Percentiles rank a stretch among this genome's conserved stretches.
These are phyloP conservation scores for Ptilodon capucinus DNA, from an alignment of 2,888 invertebrate genomes.

Conservation along the genomic window DNA sequence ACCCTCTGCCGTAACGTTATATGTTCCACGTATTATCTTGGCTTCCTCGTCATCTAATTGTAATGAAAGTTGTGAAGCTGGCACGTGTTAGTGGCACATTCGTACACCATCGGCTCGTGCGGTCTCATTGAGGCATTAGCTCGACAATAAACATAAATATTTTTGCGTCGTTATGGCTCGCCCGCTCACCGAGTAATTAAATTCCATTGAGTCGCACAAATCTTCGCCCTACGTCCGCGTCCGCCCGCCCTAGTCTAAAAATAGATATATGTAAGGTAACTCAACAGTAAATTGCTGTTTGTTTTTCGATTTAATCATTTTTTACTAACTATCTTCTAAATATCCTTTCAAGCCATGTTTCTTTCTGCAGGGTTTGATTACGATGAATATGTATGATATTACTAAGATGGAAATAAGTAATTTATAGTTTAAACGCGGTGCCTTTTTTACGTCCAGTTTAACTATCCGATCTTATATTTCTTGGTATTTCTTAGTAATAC, in stretches of 20 bases:
- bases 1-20: too few species aligned
- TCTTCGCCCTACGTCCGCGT: constrained; percentile 60
- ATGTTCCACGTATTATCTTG: too few species aligned
- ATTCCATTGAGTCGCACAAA: constrained; percentile 80
- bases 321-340: too few species aligned
- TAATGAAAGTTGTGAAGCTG: background rate
- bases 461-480: too few species aligned
- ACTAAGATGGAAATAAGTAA: too few species aligned
- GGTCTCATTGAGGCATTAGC: constrained; percentile 71
- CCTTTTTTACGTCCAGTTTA: too few species aligned
- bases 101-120: constrained; percentile 43
- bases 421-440: too few species aligned
- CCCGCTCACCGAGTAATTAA: constrained; percentile 74
- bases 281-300: constrained; percentile 12
- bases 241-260: constrained; percentile 43
- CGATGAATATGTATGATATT: too few species aligned
- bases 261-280: constrained; percentile 15
- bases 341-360: too few species aligned
- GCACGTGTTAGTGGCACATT: constrained; percentile 24
- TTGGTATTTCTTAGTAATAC: too few species aligned
- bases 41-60: background rate
- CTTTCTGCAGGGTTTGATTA: too few species aligned
- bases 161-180: constrained; percentile 75
- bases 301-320: constrained; percentile 9
- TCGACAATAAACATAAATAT: constrained; percentile 81